phyloP scores from a whole-genome alignment of 2,113 vertebrate genomes.

The Parotia lawesii region DNA sequence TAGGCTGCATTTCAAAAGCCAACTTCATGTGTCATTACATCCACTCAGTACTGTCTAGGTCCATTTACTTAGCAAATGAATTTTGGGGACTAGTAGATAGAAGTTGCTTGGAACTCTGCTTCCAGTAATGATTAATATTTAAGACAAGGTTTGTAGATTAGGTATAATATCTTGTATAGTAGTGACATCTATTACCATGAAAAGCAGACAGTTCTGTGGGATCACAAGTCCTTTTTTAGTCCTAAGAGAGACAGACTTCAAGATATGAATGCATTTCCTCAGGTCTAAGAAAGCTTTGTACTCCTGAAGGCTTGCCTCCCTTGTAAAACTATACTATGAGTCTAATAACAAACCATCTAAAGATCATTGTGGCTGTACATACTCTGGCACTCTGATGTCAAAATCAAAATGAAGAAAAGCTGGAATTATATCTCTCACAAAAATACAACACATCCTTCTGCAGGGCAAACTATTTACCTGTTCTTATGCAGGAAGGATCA shows the following conservation, averaged over 20 bases:
- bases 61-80: not conserved
- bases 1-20: not conserved
- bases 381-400: not conserved
- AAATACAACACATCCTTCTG: not conserved
- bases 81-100: not conserved
- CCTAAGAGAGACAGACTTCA: not conserved
- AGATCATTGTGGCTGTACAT: not conserved
- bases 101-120: not conserved
- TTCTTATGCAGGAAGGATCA: not conserved
- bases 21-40: not conserved
- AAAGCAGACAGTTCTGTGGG: not conserved
- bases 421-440: not conserved
- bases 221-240: not conserved
- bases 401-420: not conserved
- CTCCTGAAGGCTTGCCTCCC: not conserved
- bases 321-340: not conserved
- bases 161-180: not conserved
- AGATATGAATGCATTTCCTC: not conserved
- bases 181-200: not conserved
- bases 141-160: not conserved
- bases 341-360: not conserved
- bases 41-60: not conserved
- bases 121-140: not conserved
- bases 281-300: not conserved
- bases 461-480: not conserved